Conservation (phyloP, 2,113 vertebrate species). For the Dunckerocampus dactyliophorus region DNA sequence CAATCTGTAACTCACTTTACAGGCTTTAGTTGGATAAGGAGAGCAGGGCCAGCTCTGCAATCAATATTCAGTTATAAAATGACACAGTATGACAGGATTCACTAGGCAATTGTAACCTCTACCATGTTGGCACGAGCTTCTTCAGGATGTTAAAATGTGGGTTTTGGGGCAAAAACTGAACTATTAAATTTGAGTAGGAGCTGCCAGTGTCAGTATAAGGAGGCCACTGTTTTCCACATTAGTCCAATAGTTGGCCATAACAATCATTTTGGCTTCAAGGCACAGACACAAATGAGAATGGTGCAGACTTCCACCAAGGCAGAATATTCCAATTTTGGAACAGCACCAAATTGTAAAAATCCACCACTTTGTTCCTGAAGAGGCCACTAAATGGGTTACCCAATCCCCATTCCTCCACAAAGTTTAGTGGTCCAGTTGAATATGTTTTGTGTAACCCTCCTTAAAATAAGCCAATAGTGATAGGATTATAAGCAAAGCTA, state of each 20-base stretch:
- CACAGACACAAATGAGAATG: neutral
- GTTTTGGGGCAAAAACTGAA: constrained; percentile 40
- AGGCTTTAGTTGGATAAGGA: constrained; percentile 52
- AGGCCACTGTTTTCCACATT: constrained; percentile 53
- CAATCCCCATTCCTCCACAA: too few species aligned
- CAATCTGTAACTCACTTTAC: constrained; percentile 59
- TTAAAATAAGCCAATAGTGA: too few species aligned
- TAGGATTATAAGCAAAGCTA: too few species aligned
- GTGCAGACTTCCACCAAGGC: neutral
- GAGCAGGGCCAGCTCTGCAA: constrained; percentile 48
- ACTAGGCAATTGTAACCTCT: constrained; percentile 25
- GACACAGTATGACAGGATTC: constrained; percentile 39
- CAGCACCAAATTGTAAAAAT: too few species aligned
- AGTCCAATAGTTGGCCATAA: constrained; percentile 18
- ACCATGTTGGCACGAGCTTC: constrained; percentile 32
- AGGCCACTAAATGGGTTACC: too few species aligned
- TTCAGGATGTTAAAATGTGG: constrained; percentile 51
- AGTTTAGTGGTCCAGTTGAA: too few species aligned
- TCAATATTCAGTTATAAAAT: constrained; percentile 52
- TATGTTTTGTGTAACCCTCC: too few species aligned
- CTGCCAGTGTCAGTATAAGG: constrained; percentile 35
- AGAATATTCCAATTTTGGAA: neutral
- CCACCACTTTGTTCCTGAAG: too few species aligned
- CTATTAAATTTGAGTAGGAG: constrained; percentile 37
- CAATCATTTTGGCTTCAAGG: constrained; percentile 26